Conservation (phyloP, 2,113 vertebrate species). For the Willisornis vidua region DNA sequence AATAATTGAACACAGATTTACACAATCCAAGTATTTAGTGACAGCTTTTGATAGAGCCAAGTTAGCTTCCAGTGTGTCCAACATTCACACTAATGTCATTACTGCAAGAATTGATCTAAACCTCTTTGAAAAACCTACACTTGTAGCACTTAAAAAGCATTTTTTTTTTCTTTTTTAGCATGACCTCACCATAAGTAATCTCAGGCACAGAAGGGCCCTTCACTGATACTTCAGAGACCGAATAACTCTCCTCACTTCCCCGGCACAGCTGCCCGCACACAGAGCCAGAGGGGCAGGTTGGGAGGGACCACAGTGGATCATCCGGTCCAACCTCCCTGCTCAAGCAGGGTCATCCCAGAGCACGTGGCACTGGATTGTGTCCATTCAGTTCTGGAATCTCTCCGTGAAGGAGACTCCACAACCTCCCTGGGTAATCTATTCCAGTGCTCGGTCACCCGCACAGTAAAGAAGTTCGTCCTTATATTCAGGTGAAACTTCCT, state of each 20-base stretch:
- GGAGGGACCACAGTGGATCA: not conserved
- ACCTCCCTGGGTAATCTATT: not conserved
- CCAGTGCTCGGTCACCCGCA: not conserved
- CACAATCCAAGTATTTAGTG: not conserved
- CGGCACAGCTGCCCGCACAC: not conserved
- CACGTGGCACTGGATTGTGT: not conserved
- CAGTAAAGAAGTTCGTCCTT: not conserved
- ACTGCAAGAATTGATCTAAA: not conserved
- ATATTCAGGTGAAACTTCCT: not conserved
- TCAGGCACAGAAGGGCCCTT: not conserved
- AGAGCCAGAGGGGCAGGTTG: not conserved
- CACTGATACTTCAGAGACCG: too few species aligned
- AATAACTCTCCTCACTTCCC: not conserved
- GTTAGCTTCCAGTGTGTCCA: not conserved
- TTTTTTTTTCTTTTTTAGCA: not conserved
- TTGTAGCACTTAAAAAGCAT: not conserved
- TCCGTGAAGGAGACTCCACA: not conserved
- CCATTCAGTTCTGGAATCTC: too few species aligned
- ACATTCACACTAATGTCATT: rapidly evolving
- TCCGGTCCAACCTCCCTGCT: not conserved
- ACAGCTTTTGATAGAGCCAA: not conserved
- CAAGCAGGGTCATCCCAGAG: not conserved
- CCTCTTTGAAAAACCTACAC: not conserved
- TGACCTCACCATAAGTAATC: not conserved
- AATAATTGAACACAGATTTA: not conserved